A percentile compares a stretch with the other conserved stretches of the same genome.
Conservation (phyloP, 2,888 invertebrate species). For the Ochropacha duplaris region DNA sequence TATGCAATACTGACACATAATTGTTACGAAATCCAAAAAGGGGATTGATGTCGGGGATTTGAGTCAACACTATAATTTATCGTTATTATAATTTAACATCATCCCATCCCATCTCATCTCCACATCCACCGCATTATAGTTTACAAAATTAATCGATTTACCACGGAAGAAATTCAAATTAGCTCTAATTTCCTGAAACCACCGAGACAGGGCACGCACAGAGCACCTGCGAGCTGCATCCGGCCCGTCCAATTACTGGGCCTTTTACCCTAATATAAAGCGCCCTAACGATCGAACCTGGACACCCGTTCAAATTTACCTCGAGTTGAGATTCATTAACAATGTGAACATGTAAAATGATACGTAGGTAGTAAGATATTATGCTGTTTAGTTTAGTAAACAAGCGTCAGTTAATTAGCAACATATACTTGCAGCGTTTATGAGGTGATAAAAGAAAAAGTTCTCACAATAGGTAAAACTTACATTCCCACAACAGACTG, state of each 20-base stretch:
- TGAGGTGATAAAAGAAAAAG: slow-evolving; percentile 1
- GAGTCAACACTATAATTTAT: neutral
- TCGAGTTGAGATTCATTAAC: slow-evolving; percentile 48
- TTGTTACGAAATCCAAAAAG: neutral
- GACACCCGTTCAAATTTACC: slow-evolving; percentile 55
- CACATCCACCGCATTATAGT: slow-evolving; percentile 37
- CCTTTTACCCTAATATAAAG: slow-evolving; percentile 69
- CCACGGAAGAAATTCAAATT: slow-evolving; percentile 75
- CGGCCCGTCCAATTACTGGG: slow-evolving; percentile 71
- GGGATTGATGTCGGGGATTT: neutral
- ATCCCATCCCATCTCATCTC: neutral
- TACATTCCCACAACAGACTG: slow-evolving; percentile 28
- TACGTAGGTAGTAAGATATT: slow-evolving; percentile 1
- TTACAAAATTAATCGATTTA: slow-evolving; percentile 67
- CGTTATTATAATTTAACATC: neutral
- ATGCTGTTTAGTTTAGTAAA: slow-evolving; percentile 11
- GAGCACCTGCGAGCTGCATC: slow-evolving; percentile 73
- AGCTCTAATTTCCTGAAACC: slow-evolving; percentile 68
- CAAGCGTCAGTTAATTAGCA: neutral
- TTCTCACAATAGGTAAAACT: neutral
- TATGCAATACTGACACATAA: too few relatives aligned
- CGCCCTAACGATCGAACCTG: slow-evolving; percentile 58
- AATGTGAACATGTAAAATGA: slow-evolving; percentile 31
- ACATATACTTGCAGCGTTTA: neutral
- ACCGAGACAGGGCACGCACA: slow-evolving; percentile 66